These are phyloP conservation scores for Synergus japonicus DNA, from an alignment of 2,888 invertebrate genomes.

Conservation along the genomic window DNA sequence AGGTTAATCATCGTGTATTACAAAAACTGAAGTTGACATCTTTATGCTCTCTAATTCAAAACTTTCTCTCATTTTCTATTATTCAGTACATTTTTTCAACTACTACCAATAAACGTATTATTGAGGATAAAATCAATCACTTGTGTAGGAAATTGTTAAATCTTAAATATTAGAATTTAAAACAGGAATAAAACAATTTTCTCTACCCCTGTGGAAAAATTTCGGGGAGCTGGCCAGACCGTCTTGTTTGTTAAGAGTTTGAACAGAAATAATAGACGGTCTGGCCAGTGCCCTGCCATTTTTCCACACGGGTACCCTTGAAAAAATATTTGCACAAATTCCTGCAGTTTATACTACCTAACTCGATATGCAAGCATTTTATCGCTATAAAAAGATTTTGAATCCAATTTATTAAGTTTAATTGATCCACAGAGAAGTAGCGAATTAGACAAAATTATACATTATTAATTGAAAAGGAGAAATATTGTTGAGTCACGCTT, in stretches of 20 bases:
- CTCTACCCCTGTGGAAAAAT: too few relatives aligned
- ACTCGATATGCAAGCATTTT: not conserved
- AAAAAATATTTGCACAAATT: not conserved
- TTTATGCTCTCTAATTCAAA: not conserved
- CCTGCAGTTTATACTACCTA: not conserved
- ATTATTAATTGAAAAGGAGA: slow-evolving; percentile 10
- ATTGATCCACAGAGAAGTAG: not conserved
- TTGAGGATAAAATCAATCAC: too few relatives aligned
- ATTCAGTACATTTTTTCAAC: too few relatives aligned
- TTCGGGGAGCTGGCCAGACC: too few relatives aligned
- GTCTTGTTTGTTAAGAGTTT: too few relatives aligned
- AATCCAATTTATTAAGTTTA: not conserved
- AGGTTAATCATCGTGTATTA: not conserved
- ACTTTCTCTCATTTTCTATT: too few relatives aligned
- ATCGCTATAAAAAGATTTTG: not conserved
- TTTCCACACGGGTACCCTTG: too few relatives aligned
- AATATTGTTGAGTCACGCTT: not conserved
- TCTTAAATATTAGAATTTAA: not conserved
- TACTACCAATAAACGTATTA: too few relatives aligned
- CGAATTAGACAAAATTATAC: slow-evolving; percentile 1
- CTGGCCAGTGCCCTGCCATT: too few relatives aligned
- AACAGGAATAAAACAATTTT: not conserved
- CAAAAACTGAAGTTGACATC: not conserved
- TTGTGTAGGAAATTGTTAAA: too few relatives aligned
- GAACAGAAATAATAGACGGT: too few relatives aligned